These are phyloP conservation scores for Canis aureus DNA, from an alignment of 2,113 vertebrate genomes.

Conservation along the genomic window DNA sequence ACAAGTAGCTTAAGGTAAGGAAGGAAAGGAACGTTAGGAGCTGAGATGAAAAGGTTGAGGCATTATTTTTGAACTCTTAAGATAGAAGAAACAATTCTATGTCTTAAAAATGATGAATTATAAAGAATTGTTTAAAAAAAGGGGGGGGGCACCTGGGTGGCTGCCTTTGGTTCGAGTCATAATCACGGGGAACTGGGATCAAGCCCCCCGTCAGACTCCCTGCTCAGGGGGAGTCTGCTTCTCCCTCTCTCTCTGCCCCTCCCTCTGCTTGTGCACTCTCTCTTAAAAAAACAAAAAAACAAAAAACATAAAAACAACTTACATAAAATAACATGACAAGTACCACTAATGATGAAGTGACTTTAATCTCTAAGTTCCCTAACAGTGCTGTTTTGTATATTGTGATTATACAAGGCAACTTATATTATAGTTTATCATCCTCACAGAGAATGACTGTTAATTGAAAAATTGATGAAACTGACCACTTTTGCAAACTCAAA, in stretches of 20 bases:
- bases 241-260: no score
- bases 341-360: background rate
- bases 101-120: constrained; percentile 24
- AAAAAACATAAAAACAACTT: background rate
- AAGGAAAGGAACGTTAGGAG: background rate
- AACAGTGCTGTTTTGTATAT: background rate
- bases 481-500: background rate
- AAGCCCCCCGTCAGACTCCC: no score
- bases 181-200: no score
- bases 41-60: background rate
- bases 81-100: background rate
- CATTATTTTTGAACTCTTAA: background rate
- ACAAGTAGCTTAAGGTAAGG: background rate
- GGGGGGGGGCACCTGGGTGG: no score
- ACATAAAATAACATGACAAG: background rate
- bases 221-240: no score
- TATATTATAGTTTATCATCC: constrained; percentile 39
- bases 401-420: background rate
- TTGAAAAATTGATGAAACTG: background rate
- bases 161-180: no score
- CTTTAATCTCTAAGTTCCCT: constrained; percentile 17
- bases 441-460: background rate
- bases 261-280: no score
- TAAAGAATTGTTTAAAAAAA: background rate
- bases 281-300: no score